Evolutionary conservation across 1,140 invertebrate species (phyloP).

Genomic region (Meloidogyne hapla): DNA sequence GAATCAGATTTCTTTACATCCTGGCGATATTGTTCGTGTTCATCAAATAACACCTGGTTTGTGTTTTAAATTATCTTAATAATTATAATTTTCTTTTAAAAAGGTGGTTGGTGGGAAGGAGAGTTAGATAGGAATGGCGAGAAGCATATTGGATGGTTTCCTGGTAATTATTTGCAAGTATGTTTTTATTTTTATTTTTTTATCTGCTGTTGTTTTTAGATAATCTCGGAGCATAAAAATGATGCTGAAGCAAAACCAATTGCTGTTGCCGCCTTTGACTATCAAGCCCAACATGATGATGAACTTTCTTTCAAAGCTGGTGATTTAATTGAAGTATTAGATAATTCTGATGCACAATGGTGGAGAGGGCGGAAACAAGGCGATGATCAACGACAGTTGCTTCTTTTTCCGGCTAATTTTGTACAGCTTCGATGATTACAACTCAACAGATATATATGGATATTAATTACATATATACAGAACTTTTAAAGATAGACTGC

Average conservation of each 20-base stretch:
- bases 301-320: conserved; percentile 46
- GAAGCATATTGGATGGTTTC: conserved; percentile 56
- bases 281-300: conserved; percentile 47
- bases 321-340: conserved; percentile 47
- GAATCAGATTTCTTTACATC: conserved; percentile 74
- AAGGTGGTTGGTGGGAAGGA: conserved; percentile 79
- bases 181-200: not conserved
- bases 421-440: conserved; percentile 27
- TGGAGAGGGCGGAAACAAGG: conserved; percentile 43
- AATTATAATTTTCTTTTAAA: not conserved
- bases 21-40: conserved; percentile 92
- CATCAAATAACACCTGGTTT: conserved; percentile 90
- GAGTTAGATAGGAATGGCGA: conserved; percentile 74
- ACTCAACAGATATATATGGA: not conserved
- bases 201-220: conserved; percentile 12
- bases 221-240: conserved; percentile 1
- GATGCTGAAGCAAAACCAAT: not conserved
- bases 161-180: conserved; percentile 58
- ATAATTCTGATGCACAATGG: conserved; percentile 39
- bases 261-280: conserved; percentile 44
- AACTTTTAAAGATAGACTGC: not conserved
- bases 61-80: conserved; percentile 70
- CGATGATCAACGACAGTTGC: not conserved
- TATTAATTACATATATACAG: conserved; percentile 1
- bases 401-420: conserved; percentile 43